Base-by-base conservation (phyloP, 2,797 vertebrate genomes). In the Urosaurus nigricauda region DNA sequence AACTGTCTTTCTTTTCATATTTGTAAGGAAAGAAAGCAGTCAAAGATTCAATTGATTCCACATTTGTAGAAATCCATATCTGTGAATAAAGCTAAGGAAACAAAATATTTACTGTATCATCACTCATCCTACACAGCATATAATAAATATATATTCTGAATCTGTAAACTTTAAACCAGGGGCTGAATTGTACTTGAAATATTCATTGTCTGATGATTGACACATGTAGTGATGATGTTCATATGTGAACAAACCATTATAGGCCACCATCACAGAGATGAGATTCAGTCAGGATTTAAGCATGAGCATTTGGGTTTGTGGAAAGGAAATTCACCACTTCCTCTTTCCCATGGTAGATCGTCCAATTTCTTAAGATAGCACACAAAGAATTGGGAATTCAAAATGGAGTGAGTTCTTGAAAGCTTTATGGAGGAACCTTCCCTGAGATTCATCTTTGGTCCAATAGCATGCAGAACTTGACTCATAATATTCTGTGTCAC, bases 41-140 rank as follows among this genome's bases (percentile, higher is more conserved):
- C 37, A 79, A 8, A 40, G 32, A 21, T 65, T 83, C 24, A 68
- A 37, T 40, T 68, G 74, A 51, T 84, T 68, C 11, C 68, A 19
- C 47, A 21, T 68, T 80, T 19, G 78, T 37, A 92, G 63, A 87
- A 1, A 86, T 0, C 5, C 0, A 13, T 85, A 5, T 78, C 71
- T 6, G 60, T 88, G 60, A 89, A 89, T 84, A 43, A 93, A 90
- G 19, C 0, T 0, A 81, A 16, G 88, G 56, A 32, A 37, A 86
- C 3, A 73, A 65, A 11, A n/a, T 2, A 26, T 32, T 5, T 60
- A 24, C 58, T 85, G 58, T 75, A 19, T 24, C 26, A 60, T 37
- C 26, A 82, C 1, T 8, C 43, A 90, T 1, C 0, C 29, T 12
- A 2, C 77, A 89, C 65, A 86, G 1, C 68, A 58, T 3, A 6